These are phyloP conservation scores for Lota lota DNA, from an alignment of 2,113 vertebrate genomes.

Conservation along the genomic window DNA sequence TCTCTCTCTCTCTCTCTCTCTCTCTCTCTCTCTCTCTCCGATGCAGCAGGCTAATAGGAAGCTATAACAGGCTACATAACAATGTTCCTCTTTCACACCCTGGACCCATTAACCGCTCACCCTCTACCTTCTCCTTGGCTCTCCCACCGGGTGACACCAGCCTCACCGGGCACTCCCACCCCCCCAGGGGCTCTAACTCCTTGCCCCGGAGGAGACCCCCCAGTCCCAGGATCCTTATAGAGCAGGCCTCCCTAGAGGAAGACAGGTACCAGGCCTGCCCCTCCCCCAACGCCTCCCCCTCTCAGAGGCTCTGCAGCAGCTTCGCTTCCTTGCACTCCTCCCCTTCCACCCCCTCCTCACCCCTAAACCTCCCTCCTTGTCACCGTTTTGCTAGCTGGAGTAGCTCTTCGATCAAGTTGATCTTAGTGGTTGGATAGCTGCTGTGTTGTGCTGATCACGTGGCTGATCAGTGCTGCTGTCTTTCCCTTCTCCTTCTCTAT, in stretches of 20 bases:
- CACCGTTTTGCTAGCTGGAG: too few relatives aligned
- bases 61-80: too few relatives aligned
- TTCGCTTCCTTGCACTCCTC: slow-evolving; percentile 32
- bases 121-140: too few relatives aligned
- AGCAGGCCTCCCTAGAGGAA: slow-evolving; percentile 90
- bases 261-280: slow-evolving; percentile 85
- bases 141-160: slow-evolving; percentile 11
- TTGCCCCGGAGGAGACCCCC: slow-evolving; percentile 89
- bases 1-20: neutral
- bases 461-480: too few relatives aligned
- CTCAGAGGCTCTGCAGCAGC: slow-evolving; percentile 11
- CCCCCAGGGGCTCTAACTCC: slow-evolving; percentile 82
- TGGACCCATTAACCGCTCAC: too few relatives aligned
- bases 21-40: too few relatives aligned
- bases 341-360: slow-evolving; percentile 28
- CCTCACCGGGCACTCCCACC: slow-evolving; percentile 23
- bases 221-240: slow-evolving; percentile 95
- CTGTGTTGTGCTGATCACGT: too few relatives aligned
- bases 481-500: too few relatives aligned
- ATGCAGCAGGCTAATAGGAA: too few relatives aligned
- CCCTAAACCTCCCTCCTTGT: neutral
- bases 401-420: too few relatives aligned
- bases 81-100: too few relatives aligned
- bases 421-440: too few relatives aligned
- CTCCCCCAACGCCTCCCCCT: slow-evolving; percentile 12